These are phyloP conservation scores for Drosophila nasuta DNA, from an alignment of 1,140 invertebrate genomes.

Conservation along the genomic window DNA sequence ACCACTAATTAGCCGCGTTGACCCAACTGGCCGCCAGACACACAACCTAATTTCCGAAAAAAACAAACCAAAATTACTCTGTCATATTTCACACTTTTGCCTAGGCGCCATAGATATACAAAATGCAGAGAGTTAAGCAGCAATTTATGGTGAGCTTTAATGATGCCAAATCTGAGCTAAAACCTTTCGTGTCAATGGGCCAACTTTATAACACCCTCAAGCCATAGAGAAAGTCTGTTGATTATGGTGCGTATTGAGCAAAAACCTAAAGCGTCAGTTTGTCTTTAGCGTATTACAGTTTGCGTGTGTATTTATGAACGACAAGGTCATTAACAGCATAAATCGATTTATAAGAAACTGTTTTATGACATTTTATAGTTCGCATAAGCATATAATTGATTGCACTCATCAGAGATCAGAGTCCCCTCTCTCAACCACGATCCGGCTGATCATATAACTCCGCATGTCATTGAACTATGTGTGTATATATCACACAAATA, in stretches of 20 bases:
- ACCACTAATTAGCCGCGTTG: slow-evolving; percentile 59
- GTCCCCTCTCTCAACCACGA: slow-evolving; percentile 1
- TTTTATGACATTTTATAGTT: slow-evolving; percentile 28
- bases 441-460: slow-evolving; percentile 11
- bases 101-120: slow-evolving; percentile 13
- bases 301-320: slow-evolving; percentile 29
- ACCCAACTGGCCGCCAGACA: slow-evolving; percentile 46
- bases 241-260: slow-evolving; percentile 50
- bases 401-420: slow-evolving; percentile 13
- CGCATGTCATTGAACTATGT: slow-evolving; percentile 25
- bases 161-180: slow-evolving; percentile 61
- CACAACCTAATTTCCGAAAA: slow-evolving; percentile 54
- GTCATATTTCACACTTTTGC: slow-evolving; percentile 80
- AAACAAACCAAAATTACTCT: slow-evolving; percentile 37
- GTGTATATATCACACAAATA: slow-evolving; percentile 26
- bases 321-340: slow-evolving; percentile 49
- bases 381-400: slow-evolving; percentile 21
- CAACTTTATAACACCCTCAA: slow-evolving; percentile 64
- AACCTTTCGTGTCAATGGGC: slow-evolving; percentile 69
- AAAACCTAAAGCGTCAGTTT: slow-evolving; percentile 54
- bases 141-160: slow-evolving; percentile 62
- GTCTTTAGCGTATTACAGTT: slow-evolving; percentile 47
- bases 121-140: slow-evolving; percentile 12
- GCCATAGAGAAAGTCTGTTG: slow-evolving; percentile 68
- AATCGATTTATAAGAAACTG: slow-evolving; percentile 25